Percentiles rank a stretch among this genome's conserved stretches.
phyloP scores from a whole-genome alignment of 1,140 invertebrate species.

The Bursaphelenchus mucronatus region DNA sequence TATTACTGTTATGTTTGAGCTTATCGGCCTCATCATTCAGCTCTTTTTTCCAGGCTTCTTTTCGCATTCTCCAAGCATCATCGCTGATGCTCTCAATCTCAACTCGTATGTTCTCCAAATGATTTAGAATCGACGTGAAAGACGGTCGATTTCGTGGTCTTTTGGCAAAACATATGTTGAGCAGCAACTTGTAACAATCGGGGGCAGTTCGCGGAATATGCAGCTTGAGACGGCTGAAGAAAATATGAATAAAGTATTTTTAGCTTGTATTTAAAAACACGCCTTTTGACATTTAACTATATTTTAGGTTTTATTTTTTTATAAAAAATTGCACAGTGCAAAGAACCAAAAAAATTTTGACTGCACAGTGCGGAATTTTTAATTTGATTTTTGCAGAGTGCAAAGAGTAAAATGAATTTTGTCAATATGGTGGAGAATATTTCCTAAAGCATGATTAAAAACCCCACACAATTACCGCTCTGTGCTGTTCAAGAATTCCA shows the following conservation, averaged over 20 bases:
- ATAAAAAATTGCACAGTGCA: constrained; percentile 1
- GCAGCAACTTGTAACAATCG: constrained; percentile 71
- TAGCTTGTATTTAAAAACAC: too few relatives aligned
- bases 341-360: not conserved
- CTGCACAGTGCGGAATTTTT: too few relatives aligned
- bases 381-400: not conserved
- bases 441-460: too few relatives aligned
- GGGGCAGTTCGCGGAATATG: constrained; percentile 85
- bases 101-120: constrained; percentile 77
- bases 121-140: constrained; percentile 83
- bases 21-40: constrained; percentile 66
- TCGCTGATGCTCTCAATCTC: constrained; percentile 69
- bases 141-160: constrained; percentile 87
- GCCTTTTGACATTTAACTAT: constrained; percentile 1
- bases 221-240: constrained; percentile 74
- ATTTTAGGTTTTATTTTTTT: not conserved
- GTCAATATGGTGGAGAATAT: too few relatives aligned
- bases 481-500: too few relatives aligned
- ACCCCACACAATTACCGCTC: too few relatives aligned
- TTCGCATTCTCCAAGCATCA: constrained; percentile 42
- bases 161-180: constrained; percentile 85
- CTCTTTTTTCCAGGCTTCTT: constrained; percentile 39
- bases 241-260: not conserved
- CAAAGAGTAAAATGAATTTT: not conserved
- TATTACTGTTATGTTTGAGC: constrained; percentile 59